phyloP scores from a whole-genome alignment of 2,888 invertebrate species.

The Hydraecia micacea region DNA sequence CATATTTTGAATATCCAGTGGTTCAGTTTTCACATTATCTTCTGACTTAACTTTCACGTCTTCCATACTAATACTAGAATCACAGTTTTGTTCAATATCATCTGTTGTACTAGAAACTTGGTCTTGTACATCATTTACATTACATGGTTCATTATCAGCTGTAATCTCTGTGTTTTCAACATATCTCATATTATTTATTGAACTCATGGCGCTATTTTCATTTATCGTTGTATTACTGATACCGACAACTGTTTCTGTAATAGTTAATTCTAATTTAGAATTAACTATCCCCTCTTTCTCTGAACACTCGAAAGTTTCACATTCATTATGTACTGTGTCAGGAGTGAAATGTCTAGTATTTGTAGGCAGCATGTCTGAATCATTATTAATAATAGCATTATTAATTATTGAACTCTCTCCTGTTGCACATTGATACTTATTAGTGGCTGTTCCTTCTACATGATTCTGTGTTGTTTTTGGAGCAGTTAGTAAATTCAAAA shows the following conservation, averaged over 20 bases:
- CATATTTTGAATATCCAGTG: constrained; percentile 55
- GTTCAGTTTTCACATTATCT: constrained; percentile 36
- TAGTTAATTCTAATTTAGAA: background rate
- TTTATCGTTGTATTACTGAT: background rate
- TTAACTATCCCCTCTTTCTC: background rate
- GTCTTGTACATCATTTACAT: background rate
- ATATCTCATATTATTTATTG: background rate
- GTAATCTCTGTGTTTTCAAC: background rate
- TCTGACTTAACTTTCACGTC: background rate
- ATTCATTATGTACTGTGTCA: background rate
- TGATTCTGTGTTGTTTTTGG: background rate
- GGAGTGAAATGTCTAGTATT: background rate
- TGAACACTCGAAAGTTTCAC: background rate
- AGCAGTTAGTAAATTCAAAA: background rate
- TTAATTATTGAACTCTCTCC: constrained; percentile 1
- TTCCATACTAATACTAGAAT: constrained; percentile 8
- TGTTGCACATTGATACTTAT: constrained; percentile 8
- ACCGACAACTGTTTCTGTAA: constrained; percentile 17
- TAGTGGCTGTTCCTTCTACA: background rate
- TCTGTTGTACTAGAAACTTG: background rate
- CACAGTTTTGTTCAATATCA: constrained; percentile 4
- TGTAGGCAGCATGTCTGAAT: background rate
- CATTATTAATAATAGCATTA: constrained; percentile 2
- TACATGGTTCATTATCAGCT: background rate
- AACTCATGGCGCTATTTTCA: background rate